Conservation (phyloP, 1,140 invertebrate genomes). For the Scaptomyza montana region DNA sequence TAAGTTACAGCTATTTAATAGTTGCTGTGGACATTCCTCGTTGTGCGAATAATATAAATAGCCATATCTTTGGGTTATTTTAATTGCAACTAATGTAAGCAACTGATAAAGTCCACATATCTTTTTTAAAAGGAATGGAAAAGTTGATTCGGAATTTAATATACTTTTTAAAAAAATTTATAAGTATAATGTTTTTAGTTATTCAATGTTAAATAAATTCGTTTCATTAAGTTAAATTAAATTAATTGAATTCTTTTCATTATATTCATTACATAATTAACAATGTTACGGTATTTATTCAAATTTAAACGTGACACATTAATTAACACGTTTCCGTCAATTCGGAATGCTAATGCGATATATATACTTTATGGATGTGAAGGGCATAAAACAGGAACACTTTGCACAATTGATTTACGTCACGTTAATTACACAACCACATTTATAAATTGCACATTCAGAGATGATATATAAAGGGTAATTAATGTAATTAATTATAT, state of each 20-base stretch:
- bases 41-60: background rate
- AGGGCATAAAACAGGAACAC: background rate
- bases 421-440: slow-evolving; percentile 55
- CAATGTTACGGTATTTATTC: slow-evolving; percentile 16
- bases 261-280: background rate
- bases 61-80: no score
- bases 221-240: background rate
- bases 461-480: slow-evolving; percentile 37
- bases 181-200: no score
- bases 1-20: slow-evolving; percentile 14
- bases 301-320: slow-evolving; percentile 44
- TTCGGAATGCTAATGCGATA: slow-evolving; percentile 1
- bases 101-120: no score
- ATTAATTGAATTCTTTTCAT: no score
- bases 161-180: no score
- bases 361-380: background rate
- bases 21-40: background rate
- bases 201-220: background rate
- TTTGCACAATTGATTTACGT: slow-evolving; percentile 64
- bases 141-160: no score
- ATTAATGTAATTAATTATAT: slow-evolving; percentile 68
- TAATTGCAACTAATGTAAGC: no score
- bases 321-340: slow-evolving; percentile 51
- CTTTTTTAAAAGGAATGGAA: no score
- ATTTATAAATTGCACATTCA: slow-evolving; percentile 27